These are phyloP conservation scores for Cremastobaeus sp. DNA, from an alignment of 2,888 invertebrate genomes.

Conservation along the genomic window DNA sequence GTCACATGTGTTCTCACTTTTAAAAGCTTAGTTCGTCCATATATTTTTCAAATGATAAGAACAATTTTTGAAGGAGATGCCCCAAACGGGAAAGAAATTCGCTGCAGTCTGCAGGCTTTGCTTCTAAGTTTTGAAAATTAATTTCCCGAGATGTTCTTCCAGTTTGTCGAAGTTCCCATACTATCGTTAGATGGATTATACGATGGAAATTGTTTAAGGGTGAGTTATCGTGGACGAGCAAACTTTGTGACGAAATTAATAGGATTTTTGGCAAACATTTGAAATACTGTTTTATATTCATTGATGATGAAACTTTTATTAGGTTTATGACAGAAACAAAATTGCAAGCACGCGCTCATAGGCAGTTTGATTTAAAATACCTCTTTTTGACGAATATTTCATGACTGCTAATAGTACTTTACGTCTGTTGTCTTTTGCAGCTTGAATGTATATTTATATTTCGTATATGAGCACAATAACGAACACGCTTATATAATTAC, in stretches of 20 bases:
- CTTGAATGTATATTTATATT: constrained; percentile 45
- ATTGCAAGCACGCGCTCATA: constrained; percentile 4
- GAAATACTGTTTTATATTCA: not conserved
- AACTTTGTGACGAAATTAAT: constrained; percentile 11
- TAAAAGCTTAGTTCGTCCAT: too few relatives aligned
- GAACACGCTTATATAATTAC: constrained; percentile 34
- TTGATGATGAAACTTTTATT: constrained; percentile 10
- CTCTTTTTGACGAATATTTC: constrained; percentile 19
- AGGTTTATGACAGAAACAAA: constrained; percentile 8
- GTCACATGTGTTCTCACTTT: too few relatives aligned
- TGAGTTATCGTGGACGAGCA: not conserved
- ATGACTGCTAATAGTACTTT: constrained; percentile 9
- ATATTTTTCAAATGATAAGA: too few relatives aligned
- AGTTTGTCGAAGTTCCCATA: constrained; percentile 5
- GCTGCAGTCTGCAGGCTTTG: too few relatives aligned
- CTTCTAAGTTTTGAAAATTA: constrained; percentile 1
- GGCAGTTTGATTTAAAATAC: not conserved
- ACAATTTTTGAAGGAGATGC: too few relatives aligned
- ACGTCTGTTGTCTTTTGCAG: constrained; percentile 29
- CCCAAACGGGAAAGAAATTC: too few relatives aligned
- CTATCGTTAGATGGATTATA: not conserved
- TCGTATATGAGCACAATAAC: constrained; percentile 20
- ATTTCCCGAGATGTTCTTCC: not conserved
- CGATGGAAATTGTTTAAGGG: not conserved
- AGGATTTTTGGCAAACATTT: constrained; percentile 4